Base-by-base conservation (phyloP, 30 jellyfish, hydroid and myxozoan genomes). In the Mastigias papua region DNA sequence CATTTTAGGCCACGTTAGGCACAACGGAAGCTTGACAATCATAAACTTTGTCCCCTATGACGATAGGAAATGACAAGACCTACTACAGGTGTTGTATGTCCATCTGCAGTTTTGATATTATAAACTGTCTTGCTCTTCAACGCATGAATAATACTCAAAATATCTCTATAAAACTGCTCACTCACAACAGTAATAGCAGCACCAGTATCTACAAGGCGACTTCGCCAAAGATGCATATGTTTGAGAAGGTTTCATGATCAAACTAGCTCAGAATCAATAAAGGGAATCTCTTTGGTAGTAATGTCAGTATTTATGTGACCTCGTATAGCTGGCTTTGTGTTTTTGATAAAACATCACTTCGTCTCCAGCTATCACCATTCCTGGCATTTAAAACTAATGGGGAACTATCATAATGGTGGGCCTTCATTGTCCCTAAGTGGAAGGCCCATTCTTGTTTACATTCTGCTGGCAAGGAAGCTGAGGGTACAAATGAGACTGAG, bases 21-120 rank as follows among this genome's bases (percentile, higher is more conserved):
- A 68, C 79, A 31, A 68, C 79, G 13, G 79, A 68, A 51, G 79
- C 79, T 6, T 68, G 22, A 31, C 79, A 68, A 8, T 27, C 28
- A 32, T 68, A 68, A 15, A 8, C 16, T 15, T 68, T 8, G 23
- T 68, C 33, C 6, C 79, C 79, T 13, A 68, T 68, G 9, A 22
- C n/a, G 6, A 31, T 22, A 25, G 9, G 23, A 68, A 68, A 68
- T 8, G 79, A 3, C 4, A 68, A 68, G 54, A 8, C 79, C 79
- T 25, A 32, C 28, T 13, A 68, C 79, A 13, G 79, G 51, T 13
- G 54, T 32, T 25, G 54, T 68, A 31, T 68, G 7, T 27, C 79
- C 79, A 27, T 68, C 79, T 15, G 79, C n/a, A n/a, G n/a, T n/a
- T n/a, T n/a, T n/a, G n/a, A n/a, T n/a, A n/a, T n/a, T n/a, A n/a